These are phyloP conservation scores for Pseudobourletiella spinata DNA, from an alignment of 1,140 invertebrate genomes.

Conservation along the genomic window DNA sequence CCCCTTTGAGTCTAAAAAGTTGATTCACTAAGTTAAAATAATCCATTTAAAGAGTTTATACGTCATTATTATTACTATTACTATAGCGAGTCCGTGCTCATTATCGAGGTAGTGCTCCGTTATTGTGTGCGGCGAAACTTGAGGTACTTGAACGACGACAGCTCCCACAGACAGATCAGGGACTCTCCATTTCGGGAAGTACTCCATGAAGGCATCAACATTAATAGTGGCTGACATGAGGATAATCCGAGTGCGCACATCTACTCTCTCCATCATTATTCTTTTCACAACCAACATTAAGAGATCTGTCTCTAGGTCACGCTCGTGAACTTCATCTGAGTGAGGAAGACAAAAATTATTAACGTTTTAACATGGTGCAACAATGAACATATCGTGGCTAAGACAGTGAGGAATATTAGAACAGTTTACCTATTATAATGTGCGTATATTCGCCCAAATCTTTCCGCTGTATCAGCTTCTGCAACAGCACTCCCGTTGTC, in stretches of 20 bases:
- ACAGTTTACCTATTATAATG: slow-evolving; percentile 70
- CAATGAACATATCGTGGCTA: neutral
- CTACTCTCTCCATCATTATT: slow-evolving; percentile 36
- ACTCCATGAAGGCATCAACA: slow-evolving; percentile 44
- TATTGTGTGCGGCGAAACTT: neutral
- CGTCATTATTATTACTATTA: neutral
- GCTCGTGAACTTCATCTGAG: slow-evolving; percentile 79
- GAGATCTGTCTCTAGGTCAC: slow-evolving; percentile 89
- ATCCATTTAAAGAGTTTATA: neutral
- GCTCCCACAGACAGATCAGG: neutral
- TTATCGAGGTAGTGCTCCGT: slow-evolving; percentile 14
- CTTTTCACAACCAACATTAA: slow-evolving; percentile 75
- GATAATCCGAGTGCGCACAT: slow-evolving; percentile 41
- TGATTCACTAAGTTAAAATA: neutral
- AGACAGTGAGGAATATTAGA: no score
- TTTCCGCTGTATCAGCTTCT: slow-evolving; percentile 53
- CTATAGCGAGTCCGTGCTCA: neutral
- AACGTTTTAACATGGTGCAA: neutral
- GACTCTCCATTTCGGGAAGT: slow-evolving; percentile 41
- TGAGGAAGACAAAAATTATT: neutral
- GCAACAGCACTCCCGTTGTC: slow-evolving; percentile 61
- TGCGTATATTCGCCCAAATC: slow-evolving; percentile 63
- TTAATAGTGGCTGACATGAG: slow-evolving; percentile 55
- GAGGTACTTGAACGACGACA: neutral
- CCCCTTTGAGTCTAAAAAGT: neutral